Conservation (phyloP, 2,113 vertebrate genomes). For the Philantomba maxwellii region DNA sequence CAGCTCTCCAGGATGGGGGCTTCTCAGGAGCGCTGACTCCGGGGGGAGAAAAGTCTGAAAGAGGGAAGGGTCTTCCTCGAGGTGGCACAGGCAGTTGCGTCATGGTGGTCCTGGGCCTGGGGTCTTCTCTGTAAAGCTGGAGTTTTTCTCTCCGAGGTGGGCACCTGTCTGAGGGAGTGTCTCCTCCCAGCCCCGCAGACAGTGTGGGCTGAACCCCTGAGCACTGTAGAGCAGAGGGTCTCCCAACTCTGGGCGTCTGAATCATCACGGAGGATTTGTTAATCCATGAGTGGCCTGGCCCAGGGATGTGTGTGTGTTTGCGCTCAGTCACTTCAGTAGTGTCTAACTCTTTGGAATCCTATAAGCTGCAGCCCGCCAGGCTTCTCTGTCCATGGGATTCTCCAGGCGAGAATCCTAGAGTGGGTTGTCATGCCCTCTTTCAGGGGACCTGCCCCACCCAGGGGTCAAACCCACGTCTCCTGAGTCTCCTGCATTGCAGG, state of each 20-base stretch:
- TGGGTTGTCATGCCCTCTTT: background rate
- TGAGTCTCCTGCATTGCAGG: background rate
- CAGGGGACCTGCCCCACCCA: background rate
- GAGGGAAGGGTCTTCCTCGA: background rate
- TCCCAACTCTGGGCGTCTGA: accelerated
- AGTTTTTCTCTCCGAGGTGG: accelerated
- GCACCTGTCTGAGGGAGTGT: accelerated
- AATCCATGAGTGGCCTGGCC: accelerated
- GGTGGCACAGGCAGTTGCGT: background rate
- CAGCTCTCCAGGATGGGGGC: background rate
- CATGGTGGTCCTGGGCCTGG: background rate
- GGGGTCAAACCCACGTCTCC: background rate
- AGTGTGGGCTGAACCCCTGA: accelerated
- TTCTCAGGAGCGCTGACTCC: background rate
- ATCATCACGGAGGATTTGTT: background rate
- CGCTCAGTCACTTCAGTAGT: background rate
- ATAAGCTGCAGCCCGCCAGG: background rate
- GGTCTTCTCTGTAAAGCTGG: background rate
- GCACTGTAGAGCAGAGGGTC: too few species aligned
- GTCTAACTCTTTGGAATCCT: background rate
- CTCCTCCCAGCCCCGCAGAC: accelerated
- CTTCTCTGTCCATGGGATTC: background rate
- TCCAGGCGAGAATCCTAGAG: background rate
- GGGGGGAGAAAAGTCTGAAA: background rate
- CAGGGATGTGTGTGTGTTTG: background rate